phyloP scores from a whole-genome alignment of 2,888 invertebrate species.

The Mimas tiliae region DNA sequence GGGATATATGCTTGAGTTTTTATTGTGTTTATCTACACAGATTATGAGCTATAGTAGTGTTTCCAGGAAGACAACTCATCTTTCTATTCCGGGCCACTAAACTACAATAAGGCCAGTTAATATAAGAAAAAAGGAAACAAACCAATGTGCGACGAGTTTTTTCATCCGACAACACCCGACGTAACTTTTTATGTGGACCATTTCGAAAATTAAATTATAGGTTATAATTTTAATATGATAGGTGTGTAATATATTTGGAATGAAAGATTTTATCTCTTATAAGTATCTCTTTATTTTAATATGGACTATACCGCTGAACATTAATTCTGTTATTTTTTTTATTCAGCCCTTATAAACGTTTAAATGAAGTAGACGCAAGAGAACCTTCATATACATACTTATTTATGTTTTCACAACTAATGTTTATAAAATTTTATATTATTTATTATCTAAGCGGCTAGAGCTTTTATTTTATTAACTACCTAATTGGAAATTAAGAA shows the following conservation, averaged over 20 bases:
- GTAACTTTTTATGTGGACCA: conserved; percentile 68
- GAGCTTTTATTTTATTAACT: too few relatives aligned
- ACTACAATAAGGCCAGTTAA: conserved; percentile 62
- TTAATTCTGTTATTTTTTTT: conserved; percentile 28
- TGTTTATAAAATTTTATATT: not conserved
- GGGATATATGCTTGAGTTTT: not conserved
- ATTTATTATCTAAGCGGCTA: too few relatives aligned
- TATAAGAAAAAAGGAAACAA: conserved; percentile 63
- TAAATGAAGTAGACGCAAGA: not conserved
- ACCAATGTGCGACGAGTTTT: conserved; percentile 74
- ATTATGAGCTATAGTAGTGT: conserved; percentile 63
- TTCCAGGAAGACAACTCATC: conserved; percentile 70
- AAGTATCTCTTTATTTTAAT: conserved; percentile 56
- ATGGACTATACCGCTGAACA: conserved; percentile 11
- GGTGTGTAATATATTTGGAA: conserved; percentile 78
- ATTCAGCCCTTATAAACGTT: conserved; percentile 9
- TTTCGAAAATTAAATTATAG: conserved; percentile 84
- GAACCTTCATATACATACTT: not conserved
- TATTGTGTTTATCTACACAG: conserved; percentile 43
- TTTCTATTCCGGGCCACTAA: conserved; percentile 70
- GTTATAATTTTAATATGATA: conserved; percentile 84
- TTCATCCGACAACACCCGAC: conserved; percentile 77
- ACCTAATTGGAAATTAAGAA: too few relatives aligned
- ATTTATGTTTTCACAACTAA: not conserved
- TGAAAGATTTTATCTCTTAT: conserved; percentile 72